Evolutionary conservation across 2,888 invertebrate genomes (phyloP).

Genomic region (Gymnosoma rotundatum): DNA sequence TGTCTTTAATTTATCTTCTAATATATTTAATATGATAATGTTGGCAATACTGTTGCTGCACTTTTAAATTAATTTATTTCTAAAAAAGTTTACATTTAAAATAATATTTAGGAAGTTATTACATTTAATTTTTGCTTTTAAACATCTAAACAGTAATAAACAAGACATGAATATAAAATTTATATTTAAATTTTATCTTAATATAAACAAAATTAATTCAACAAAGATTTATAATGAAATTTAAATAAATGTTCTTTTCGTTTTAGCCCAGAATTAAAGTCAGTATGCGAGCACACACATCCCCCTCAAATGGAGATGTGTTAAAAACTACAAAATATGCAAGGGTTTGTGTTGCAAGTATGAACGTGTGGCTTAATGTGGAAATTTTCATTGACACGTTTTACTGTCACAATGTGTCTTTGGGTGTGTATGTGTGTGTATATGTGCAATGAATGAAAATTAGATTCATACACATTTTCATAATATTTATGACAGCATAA

Average conservation of each 20-base stretch:
- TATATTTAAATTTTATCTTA: constrained; percentile 14
- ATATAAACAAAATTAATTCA: constrained; percentile 9
- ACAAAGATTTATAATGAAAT: constrained; percentile 39
- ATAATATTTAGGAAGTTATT: background rate
- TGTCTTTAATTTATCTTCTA: too few relatives aligned
- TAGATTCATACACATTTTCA: constrained; percentile 33
- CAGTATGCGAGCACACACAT: constrained; percentile 10
- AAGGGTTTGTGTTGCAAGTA: background rate
- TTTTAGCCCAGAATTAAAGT: constrained; percentile 22
- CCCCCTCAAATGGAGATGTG: constrained; percentile 15
- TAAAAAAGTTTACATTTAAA: too few relatives aligned
- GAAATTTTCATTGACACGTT: constrained; percentile 56
- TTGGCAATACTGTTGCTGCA: too few relatives aligned
- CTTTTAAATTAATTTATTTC: too few relatives aligned
- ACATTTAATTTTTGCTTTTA: background rate
- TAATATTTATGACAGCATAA: constrained; percentile 18
- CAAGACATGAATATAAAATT: constrained; percentile 14
- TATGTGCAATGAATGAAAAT: constrained; percentile 36
- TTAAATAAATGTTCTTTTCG: constrained; percentile 33
- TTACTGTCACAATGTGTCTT: constrained; percentile 17
- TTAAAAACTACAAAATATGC: background rate
- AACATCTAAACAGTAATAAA: background rate
- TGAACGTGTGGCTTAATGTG: constrained; percentile 1
- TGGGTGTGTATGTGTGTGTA: background rate
- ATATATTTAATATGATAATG: too few relatives aligned